These are phyloP conservation scores for Lampris incognitus DNA, from an alignment of 2,113 vertebrate species.

Conservation along the genomic window DNA sequence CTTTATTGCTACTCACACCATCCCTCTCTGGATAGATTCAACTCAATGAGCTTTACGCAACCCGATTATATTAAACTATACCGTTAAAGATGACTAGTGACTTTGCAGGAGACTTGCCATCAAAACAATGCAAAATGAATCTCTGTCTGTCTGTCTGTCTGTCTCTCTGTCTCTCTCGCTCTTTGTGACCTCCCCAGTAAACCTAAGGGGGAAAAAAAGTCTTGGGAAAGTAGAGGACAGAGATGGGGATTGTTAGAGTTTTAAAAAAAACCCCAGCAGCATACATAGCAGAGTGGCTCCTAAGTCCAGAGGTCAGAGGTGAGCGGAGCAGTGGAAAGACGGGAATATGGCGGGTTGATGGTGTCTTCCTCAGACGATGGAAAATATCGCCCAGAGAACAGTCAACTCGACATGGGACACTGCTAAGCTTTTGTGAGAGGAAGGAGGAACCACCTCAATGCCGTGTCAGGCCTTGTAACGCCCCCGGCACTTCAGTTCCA, in stretches of 20 bases:
- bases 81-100: too few relatives aligned
- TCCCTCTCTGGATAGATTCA: too few relatives aligned
- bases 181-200: slow-evolving; percentile 11
- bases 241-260: not conserved
- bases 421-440: not conserved
- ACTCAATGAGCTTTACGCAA: too few relatives aligned
- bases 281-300: not conserved
- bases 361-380: slow-evolving; percentile 8
- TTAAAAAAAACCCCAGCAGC: slow-evolving; percentile 1
- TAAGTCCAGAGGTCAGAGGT: slow-evolving; percentile 40
- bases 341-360: not conserved
- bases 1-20: too few relatives aligned
- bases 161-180: slow-evolving; percentile 13
- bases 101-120: too few relatives aligned
- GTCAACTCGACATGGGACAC: slow-evolving; percentile 2
- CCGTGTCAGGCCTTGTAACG: slow-evolving; percentile 1
- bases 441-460: not conserved
- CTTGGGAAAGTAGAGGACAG: not conserved
- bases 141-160: not conserved
- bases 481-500: not conserved
- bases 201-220: not conserved
- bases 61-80: too few relatives aligned
- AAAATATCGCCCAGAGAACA: not conserved
- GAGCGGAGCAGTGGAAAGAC: not conserved
- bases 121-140: too few relatives aligned